Evolutionary conservation across 2,113 vertebrate genomes (phyloP), one percentile per base, ranked within the genome.

Genomic region (Eubucco bourcierii): DNA sequence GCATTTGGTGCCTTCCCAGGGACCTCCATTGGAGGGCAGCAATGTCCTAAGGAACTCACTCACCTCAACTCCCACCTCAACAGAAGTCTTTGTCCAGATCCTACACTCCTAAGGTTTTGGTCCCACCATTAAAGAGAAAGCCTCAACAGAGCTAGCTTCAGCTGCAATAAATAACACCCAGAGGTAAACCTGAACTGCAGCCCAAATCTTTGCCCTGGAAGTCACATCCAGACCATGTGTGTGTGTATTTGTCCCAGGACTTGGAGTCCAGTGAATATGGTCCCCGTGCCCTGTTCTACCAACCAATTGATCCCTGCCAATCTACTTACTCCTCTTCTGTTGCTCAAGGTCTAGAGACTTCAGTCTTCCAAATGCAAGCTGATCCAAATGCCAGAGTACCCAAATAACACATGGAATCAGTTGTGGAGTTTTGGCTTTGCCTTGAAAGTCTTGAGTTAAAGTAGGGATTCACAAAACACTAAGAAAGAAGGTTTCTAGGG

Each of bases 11-110:
- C 68, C 75, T 92, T 95, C 46, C 24, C 77, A 6, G 18, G n/a
- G 44, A 82, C 33, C 20, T 85, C 91, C 91, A 46, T 27, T 17
- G 59, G 94, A 94, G 87, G 94, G 94, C 95, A 94, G 90, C 76
- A 91, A 23, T 55, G 23, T n/a, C 76, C 66, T 20, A 16, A 80
- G 29, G 78, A 94, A 93, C 34, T 10, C 3, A 0, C 28, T 41
- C 55, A 14, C 46, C 23, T 56, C n/a, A 66, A 39, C 17, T 60
- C 84, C 55, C 21, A 29, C 17, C 31, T 56, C 72, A 31, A 71
- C 67, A 80, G 47, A 64, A 23, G 55, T 33, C 15, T 65, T 19
- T 12, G 19, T 20, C 44, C 41, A 82, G 31, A 73, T 24, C 10
- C 2, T 28, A 24, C 46, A 33, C 27, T 17, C 1, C 3, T 19